Evolutionary conservation across 2,797 vertebrate species (phyloP), one percentile per base, ranked within the genome.

Genomic region (Hydrophis major): DNA sequence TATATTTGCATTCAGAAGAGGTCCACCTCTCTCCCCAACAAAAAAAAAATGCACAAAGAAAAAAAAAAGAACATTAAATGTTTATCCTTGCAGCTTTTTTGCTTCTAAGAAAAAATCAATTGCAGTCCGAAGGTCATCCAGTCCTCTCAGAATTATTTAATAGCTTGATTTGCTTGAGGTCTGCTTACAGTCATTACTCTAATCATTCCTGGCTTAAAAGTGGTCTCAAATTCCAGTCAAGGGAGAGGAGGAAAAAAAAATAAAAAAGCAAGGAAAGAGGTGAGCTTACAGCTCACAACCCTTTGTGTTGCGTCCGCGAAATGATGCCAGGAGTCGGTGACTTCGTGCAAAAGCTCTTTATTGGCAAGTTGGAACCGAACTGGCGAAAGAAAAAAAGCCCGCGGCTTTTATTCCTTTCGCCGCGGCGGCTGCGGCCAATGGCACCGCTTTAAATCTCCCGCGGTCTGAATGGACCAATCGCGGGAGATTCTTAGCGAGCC

Each of bases 21-120:
- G 20, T 2, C 25, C 6, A 2, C 14, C 4, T 32, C 69, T 0
- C 2, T 0, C 61, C 32, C 69, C 3, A 1, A 3, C 3, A 11
- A 55, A 55, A 3, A 74, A 37, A 74, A 74, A 20, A 0, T 1
- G 32, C 69, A 78, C 69, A 8, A 37, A 42, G 16, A 20, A 42
- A 74, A 66, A 63, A 74, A 63, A 74, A 18, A 78, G 32, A 78
- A 32, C 20, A 78, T 0, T 20, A 78, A 78, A 78, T 78, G 37
- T 22, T 78, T 78, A 22, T 83, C 37, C 20, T 25, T 47, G 20
- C 18, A 83, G 74, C 37, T 47, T 83, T 78, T 69, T 74, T 32
- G 55, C n/a, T 88, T 10, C 55, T 20, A 37, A 59, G 18, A 59
- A 57, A 11, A 18, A 20, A 57, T 57, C 55, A 88, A 20, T 88